Percentiles rank a stretch among this genome's conserved stretches.
Evolutionary conservation across 2,888 invertebrate genomes (phyloP).

Genomic region (Chironomus riparius): DNA sequence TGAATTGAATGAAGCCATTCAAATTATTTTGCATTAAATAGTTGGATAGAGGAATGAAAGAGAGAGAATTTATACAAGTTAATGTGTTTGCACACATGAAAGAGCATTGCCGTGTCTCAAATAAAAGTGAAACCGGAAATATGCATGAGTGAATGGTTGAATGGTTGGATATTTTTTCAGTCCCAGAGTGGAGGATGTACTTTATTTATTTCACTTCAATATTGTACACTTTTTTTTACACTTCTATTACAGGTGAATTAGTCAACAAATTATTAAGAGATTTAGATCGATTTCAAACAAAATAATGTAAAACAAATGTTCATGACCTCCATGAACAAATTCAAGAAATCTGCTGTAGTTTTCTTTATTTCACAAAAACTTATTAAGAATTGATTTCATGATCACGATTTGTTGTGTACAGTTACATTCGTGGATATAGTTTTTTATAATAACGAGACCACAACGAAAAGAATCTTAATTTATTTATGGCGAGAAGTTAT

Average conservation of each 20-base stretch:
- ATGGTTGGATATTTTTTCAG: background rate
- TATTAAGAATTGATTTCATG: background rate
- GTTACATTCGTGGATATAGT: background rate
- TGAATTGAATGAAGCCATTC: background rate
- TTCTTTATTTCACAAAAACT: background rate
- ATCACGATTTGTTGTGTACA: constrained; percentile 5
- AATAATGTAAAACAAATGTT: background rate
- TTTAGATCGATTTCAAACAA: background rate
- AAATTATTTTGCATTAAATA: background rate
- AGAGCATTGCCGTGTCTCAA: constrained; percentile 8
- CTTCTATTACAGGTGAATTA: background rate
- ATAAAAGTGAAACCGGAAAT: constrained; percentile 27
- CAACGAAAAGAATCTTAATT: background rate
- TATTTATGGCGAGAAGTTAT: background rate
- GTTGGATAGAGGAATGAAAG: background rate
- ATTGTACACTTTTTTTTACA: background rate
- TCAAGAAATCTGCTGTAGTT: background rate
- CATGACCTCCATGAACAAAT: constrained; percentile 9
- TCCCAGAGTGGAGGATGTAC: background rate
- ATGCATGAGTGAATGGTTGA: constrained; percentile 16
- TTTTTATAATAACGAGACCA: background rate
- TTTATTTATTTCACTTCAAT: background rate
- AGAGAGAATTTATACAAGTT: background rate
- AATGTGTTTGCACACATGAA: background rate
- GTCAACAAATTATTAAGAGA: background rate